Conservation (phyloP, 2,888 invertebrate species). For the Pilophorus perplexus region DNA sequence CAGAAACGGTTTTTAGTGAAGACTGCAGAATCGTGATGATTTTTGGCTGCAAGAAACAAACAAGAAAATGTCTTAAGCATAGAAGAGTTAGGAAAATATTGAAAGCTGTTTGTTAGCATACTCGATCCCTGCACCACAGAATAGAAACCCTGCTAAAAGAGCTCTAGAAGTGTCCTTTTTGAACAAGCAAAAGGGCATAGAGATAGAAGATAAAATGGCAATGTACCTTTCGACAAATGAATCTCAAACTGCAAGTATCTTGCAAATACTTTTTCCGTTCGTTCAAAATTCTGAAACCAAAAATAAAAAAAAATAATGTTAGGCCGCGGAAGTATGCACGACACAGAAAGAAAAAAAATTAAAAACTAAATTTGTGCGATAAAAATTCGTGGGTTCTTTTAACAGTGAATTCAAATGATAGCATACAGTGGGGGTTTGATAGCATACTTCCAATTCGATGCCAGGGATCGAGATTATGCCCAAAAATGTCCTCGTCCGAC, state of each 20-base stretch:
- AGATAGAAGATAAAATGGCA: constrained; percentile 11
- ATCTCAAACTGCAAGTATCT: constrained; percentile 29
- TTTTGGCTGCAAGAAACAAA: too few species aligned
- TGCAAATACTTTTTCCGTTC: constrained; percentile 35
- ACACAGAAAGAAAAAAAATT: too few species aligned
- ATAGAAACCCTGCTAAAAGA: not conserved
- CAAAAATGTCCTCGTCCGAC: too few species aligned
- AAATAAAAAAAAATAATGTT: constrained; percentile 31
- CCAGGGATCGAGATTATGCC: too few species aligned
- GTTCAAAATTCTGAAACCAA: constrained; percentile 39
- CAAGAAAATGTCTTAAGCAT: too few species aligned
- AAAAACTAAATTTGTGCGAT: too few species aligned
- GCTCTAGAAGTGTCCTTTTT: not conserved
- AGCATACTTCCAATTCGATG: too few species aligned
- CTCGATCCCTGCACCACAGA: constrained; percentile 36
- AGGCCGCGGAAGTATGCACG: not conserved
- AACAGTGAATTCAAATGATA: too few species aligned
- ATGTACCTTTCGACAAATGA: constrained; percentile 36
- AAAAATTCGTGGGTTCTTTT: too few species aligned
- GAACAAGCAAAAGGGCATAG: constrained; percentile 8
- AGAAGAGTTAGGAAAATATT: constrained; percentile 13
- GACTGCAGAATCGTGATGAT: too few species aligned
- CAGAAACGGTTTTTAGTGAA: too few species aligned
- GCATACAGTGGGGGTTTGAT: too few species aligned
- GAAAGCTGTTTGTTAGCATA: constrained; percentile 13